Evolutionary conservation across 2,888 invertebrate genomes (phyloP).

Genomic region (Brenthis hecate): DNA sequence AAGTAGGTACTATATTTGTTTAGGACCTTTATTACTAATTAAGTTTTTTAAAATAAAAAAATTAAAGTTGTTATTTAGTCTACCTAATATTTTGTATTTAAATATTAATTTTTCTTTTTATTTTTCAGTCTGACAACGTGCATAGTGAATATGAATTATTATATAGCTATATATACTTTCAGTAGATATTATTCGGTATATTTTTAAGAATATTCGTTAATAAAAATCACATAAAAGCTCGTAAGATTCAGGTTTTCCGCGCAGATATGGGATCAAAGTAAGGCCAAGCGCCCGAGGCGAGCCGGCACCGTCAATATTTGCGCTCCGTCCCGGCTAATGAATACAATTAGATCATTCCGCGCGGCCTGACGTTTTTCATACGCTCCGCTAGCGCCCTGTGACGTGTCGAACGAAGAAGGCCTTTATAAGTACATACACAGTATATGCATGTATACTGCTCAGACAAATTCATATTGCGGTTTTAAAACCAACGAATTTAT

Average conservation of each 20-base stretch:
- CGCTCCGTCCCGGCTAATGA: conserved; percentile 78
- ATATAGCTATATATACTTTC: no score
- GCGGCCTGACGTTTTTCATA: conserved; percentile 80
- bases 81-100: no score
- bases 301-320: conserved; percentile 77
- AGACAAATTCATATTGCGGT: conserved; percentile 50
- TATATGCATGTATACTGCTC: conserved; percentile 50
- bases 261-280: conserved; percentile 41
- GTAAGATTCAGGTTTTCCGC: conserved; percentile 27
- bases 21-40: no score
- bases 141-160: no score
- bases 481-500: not conserved
- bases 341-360: conserved; percentile 83
- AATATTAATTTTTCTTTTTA: no score
- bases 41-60: no score
- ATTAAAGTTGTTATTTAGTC: no score
- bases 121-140: no score
- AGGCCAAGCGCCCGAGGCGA: conserved; percentile 50
- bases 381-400: conserved; percentile 67
- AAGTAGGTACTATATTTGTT: no score
- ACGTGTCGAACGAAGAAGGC: conserved; percentile 61
- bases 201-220: conserved; percentile 13
- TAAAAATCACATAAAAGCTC: conserved; percentile 20
- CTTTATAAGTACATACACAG: conserved; percentile 48
- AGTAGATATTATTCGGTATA: not conserved